phyloP scores from a whole-genome alignment of 2,888 invertebrate species.

The Patella pellucida region DNA sequence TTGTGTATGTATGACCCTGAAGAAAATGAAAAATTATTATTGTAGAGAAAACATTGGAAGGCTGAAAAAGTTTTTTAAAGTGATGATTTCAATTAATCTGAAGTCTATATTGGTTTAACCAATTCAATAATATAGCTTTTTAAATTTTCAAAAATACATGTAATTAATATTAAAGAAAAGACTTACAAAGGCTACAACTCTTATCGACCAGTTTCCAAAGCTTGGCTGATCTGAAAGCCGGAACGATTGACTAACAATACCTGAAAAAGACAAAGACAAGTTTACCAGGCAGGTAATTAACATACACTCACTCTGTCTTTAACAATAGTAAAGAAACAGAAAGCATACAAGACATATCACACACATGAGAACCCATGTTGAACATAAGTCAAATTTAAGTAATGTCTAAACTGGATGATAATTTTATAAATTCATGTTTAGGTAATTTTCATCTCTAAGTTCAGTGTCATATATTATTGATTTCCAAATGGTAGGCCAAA shows the following conservation, averaged over 20 bases:
- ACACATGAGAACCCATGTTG: no score
- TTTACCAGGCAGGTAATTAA: background rate
- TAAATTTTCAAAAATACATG: no score
- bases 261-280: conserved; percentile 72
- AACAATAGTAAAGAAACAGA: background rate
- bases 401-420: no score
- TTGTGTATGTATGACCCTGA: conserved; percentile 85
- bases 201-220: conserved; percentile 92
- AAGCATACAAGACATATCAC: background rate
- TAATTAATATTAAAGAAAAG: background rate
- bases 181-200: conserved; percentile 83
- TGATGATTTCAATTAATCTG: no score
- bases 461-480: no score
- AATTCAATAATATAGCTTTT: no score
- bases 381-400: no score
- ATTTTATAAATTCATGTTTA: no score
- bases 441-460: no score
- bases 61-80: background rate
- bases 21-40: conserved; percentile 27
- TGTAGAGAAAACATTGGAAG: background rate
- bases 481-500: no score
- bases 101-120: no score
- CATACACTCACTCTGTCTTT: background rate
- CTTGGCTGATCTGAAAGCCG: conserved; percentile 91
- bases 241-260: conserved; percentile 93